These are phyloP conservation scores for Phrynocephalus guinanensis DNA, from an alignment of 2,797 vertebrate genomes.

Conservation along the genomic window DNA sequence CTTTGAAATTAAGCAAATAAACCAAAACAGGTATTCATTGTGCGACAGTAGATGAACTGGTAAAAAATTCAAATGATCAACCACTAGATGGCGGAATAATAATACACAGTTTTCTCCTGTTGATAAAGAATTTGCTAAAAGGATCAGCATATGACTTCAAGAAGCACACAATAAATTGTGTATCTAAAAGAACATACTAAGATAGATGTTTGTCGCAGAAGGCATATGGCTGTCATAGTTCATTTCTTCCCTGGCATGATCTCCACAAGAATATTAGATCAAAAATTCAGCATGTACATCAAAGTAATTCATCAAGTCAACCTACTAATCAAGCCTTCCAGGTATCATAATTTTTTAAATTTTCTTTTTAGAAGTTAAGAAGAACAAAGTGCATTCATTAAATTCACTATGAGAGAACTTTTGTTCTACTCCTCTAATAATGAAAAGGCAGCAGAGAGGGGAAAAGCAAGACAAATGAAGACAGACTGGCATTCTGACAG, in stretches of 20 bases:
- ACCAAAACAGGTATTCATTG: not conserved
- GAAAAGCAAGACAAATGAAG: not conserved
- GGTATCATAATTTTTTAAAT: constrained; percentile 2
- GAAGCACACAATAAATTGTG: constrained; percentile 8
- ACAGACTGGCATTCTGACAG: not conserved
- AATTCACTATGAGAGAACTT: not conserved
- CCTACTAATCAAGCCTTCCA: not conserved
- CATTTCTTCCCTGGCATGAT: not conserved
- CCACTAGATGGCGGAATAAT: constrained; percentile 71
- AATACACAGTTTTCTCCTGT: constrained; percentile 41
- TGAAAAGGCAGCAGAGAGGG: not conserved
- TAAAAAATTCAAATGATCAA: not conserved
- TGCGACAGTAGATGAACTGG: not conserved
- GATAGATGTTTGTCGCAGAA: not conserved
- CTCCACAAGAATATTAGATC: not conserved
- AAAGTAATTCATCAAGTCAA: not conserved
- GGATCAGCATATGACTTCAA: not conserved
- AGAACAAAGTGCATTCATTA: not conserved
- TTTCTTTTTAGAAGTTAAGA: not conserved
- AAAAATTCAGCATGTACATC: not conserved
- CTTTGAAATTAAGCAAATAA: constrained; percentile 1
- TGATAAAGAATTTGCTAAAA: constrained; percentile 8
- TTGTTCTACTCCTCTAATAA: constrained; percentile 18
- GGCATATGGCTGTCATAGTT: not conserved
- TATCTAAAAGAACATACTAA: not conserved